Percentiles rank a stretch among this genome's conserved stretches.
phyloP scores from a whole-genome alignment of 2,797 vertebrate species.

The Valencia hispanica region DNA sequence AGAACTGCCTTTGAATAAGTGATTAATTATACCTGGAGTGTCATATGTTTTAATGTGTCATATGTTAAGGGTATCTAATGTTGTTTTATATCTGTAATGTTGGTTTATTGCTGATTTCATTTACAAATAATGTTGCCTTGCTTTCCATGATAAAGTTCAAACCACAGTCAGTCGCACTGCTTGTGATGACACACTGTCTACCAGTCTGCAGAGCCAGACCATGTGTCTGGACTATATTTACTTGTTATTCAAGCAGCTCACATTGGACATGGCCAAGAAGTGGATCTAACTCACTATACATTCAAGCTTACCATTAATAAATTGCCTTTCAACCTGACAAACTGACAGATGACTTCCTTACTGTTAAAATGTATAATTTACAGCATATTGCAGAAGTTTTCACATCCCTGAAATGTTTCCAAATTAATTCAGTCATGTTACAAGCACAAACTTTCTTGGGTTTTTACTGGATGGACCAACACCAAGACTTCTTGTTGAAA shows the following conservation, averaged over 20 bases:
- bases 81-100: too few relatives aligned
- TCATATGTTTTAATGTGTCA: too few relatives aligned
- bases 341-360: constrained; percentile 13
- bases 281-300: constrained; percentile 24
- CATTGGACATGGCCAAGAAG: constrained; percentile 48
- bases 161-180: constrained; percentile 43
- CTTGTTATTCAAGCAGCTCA: constrained; percentile 63
- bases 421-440: background rate
- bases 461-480: background rate
- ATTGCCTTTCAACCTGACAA: constrained; percentile 35
- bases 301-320: constrained; percentile 50
- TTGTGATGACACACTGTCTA: constrained; percentile 74
- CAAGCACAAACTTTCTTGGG: constrained; percentile 5
- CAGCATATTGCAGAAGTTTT: background rate
- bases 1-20: too few relatives aligned
- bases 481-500: background rate
- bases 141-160: constrained; percentile 47
- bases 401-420: background rate
- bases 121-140: too few relatives aligned
- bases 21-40: too few relatives aligned
- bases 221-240: constrained; percentile 73
- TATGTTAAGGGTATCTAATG: too few relatives aligned
- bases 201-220: constrained; percentile 58
- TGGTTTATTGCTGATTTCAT: too few relatives aligned
- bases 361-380: background rate